Conservation (phyloP, 1,140 invertebrate genomes). For the Philotrypesis tridentata region DNA sequence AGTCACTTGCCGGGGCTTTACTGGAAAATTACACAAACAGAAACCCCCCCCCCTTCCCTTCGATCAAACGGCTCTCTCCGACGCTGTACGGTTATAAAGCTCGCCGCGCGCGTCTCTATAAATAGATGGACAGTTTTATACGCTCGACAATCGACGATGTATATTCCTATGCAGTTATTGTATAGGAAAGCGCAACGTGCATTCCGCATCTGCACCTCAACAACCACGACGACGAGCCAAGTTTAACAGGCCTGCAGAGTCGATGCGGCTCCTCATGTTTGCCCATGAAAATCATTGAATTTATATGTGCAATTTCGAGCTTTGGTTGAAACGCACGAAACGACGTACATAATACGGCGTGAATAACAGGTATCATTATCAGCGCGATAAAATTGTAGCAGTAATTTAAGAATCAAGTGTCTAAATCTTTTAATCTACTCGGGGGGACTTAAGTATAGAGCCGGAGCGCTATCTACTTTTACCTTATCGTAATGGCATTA, state of each 20-base stretch:
- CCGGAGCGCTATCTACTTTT: background rate
- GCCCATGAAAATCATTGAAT: background rate
- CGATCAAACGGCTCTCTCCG: background rate
- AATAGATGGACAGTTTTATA: background rate
- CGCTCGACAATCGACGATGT: background rate
- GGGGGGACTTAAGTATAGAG: background rate
- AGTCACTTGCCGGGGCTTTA: conserved; percentile 51
- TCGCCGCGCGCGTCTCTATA: background rate
- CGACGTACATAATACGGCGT: background rate
- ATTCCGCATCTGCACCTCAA: too few species aligned
- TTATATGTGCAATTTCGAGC: background rate
- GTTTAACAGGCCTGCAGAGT: too few species aligned
- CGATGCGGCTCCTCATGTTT: too few species aligned
- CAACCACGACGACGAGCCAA: too few species aligned
- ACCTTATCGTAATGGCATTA: background rate
- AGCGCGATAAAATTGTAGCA: background rate
- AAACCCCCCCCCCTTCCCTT: background rate
- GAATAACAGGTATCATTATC: background rate
- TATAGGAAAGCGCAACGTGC: too few species aligned
- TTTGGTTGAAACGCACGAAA: background rate
- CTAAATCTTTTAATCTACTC: background rate
- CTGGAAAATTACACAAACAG: background rate
- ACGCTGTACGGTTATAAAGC: background rate
- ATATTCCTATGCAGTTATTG: too few species aligned
- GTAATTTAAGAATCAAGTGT: background rate